Evolutionary conservation across 1,140 invertebrate species (phyloP).

Genomic region (Diprion similis): DNA sequence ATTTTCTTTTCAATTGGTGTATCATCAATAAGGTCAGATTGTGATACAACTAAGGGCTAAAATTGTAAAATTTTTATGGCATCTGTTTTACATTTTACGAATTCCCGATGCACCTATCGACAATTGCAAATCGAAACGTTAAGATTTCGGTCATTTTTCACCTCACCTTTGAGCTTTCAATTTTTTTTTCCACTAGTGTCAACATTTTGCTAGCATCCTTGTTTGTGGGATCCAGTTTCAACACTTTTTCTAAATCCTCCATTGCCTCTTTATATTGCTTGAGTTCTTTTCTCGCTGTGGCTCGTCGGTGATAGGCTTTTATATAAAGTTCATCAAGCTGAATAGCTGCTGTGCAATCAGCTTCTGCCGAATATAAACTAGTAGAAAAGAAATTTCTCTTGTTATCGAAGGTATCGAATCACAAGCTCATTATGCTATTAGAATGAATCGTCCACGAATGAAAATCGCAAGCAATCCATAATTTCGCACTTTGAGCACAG

Average conservation of each 20-base stretch:
- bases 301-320: slow-evolving; percentile 81
- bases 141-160: slow-evolving; percentile 11
- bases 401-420: slow-evolving; percentile 24
- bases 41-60: slow-evolving; percentile 29
- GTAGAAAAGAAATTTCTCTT: slow-evolving; percentile 34
- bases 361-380: slow-evolving; percentile 77
- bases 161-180: slow-evolving; percentile 53
- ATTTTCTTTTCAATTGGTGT: slow-evolving; percentile 33
- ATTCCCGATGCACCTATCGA: background rate
- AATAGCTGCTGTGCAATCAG: slow-evolving; percentile 77
- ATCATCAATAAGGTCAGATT: slow-evolving; percentile 17
- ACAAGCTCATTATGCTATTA: slow-evolving; percentile 10
- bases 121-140: background rate
- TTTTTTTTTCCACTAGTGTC: slow-evolving; percentile 62
- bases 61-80: slow-evolving; percentile 20
- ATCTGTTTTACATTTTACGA: background rate
- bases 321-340: slow-evolving; percentile 77
- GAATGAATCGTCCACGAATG: slow-evolving; percentile 11
- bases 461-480: slow-evolving; percentile 4
- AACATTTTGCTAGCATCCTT: slow-evolving; percentile 67
- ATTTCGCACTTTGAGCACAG: slow-evolving; percentile 36
- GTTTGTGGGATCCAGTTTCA: slow-evolving; percentile 78
- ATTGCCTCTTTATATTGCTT: slow-evolving; percentile 70
- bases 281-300: slow-evolving; percentile 70
- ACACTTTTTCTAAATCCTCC: slow-evolving; percentile 70